Base-by-base conservation (phyloP, 2,113 vertebrate genomes). In the Lepisosteus oculatus region DNA sequence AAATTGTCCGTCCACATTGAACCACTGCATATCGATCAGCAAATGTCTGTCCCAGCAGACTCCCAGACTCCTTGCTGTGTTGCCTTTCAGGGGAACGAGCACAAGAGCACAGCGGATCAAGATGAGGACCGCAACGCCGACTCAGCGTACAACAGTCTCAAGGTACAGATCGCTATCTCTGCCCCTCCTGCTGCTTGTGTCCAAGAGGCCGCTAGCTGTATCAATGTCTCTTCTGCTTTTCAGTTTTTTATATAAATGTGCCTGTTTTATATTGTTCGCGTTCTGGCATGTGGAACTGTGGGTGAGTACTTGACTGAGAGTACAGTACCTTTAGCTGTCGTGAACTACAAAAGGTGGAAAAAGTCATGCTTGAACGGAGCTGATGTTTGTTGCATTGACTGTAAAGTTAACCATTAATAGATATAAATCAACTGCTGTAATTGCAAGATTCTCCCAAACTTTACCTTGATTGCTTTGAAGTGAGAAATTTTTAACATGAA, bases 101-200 rank as follows among this genome's bases (percentile, higher is more conserved):
- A 56, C 0, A 93, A 80, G 74, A 83, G 77, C 42, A 83, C 85
- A 43, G 72, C 82, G 0, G 85, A 92, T 72, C 74, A 83, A 1
- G 94, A 29, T 2, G 29, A 29, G 29, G 29, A 96, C 51, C 84
- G 74, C 0, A 89, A 87, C 2, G 85, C 90, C 3, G 96, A 97
- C 66, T 88, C 93, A 61, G 93, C 94, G 0, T 99, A 99, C 86
- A 94, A 95, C 68, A 98, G 90, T 67, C 90, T 98, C 66, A 99
- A 99, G 96, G 97, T 97, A 80, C 42, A 59, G 13, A n/a, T n/a
- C 43, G 41, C n/a, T 51, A 51, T 51, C 47, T 43, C 54, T n/a
- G 51, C 29, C 2, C 29, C 29, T 29, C 29, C 29, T 29, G 29
- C 13, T 62, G 43, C 55, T 70, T 66, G 67, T 51, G 47, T 14